Base-by-base conservation (phyloP, 1,140 invertebrate genomes). In the Musca domestica region DNA sequence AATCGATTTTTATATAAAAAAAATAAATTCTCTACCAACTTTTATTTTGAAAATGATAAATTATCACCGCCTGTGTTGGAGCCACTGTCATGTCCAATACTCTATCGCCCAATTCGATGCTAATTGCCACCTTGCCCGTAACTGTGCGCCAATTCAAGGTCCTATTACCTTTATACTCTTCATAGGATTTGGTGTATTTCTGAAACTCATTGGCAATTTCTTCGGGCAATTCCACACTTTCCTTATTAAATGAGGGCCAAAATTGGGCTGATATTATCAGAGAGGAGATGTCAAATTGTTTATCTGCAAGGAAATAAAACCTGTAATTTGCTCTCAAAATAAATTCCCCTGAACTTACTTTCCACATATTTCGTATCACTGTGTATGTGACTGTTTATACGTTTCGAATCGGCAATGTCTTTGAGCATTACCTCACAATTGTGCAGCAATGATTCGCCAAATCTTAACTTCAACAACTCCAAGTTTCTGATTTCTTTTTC, bases 361-460 rank as follows among this genome's bases (percentile, higher is more conserved):
- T 75, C 72, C 64, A 74, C 76, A 27, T 69, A 72, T 30, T 74
- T 76, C 15, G 63, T 61, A 47, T 79, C 77, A 23, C 78, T 88
- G 72, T 93, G 90, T 54, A 98, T 93, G 70, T 93, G 88, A n/a
- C 89, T 86, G 83, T 97, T 97, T 49, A 98, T 94, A 72, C 90
- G 85, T 71, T 92, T 92, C 0, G 91, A 93, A 77, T 97, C 94
- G 10, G 90, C 90, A 15, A 98, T 91, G 83, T 98, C 97, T 81
- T 98, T 98, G 25, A 99, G 82, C 98, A 99, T 99, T 0, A 99
- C 98, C 86, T 99, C 97, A 85, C 98, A 99, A 72, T 92, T 94
- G 83, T 98, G 95, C 34, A 99, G 83, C 73, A 98, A 93, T 23
- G 94, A 89, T 78, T 99, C 97, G 1, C 96, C 97, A 86, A 99